Evolutionary conservation across 2,113 vertebrate genomes (phyloP).

Genomic region (Fukomys damarensis): DNA sequence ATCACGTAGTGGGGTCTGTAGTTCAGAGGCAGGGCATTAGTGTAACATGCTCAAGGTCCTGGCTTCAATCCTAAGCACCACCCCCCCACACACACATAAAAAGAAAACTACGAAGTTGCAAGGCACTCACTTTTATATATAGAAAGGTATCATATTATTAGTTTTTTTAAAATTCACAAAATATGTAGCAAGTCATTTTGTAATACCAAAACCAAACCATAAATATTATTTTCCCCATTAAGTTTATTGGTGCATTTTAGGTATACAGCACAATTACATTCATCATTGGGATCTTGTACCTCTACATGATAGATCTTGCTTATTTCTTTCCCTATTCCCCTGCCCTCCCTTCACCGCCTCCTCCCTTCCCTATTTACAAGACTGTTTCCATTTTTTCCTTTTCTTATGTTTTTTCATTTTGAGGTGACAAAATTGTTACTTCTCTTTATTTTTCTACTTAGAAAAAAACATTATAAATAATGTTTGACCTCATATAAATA

Average conservation of each 20-base stretch:
- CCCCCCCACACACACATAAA: too few relatives aligned
- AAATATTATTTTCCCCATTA: too few relatives aligned
- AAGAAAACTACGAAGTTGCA: not conserved
- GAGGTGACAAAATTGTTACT: not conserved
- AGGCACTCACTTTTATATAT: not conserved
- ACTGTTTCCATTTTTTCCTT: too few relatives aligned
- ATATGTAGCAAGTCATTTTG: not conserved
- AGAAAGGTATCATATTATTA: not conserved
- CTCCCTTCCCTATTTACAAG: too few relatives aligned
- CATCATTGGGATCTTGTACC: too few relatives aligned
- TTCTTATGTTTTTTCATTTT: too few relatives aligned
- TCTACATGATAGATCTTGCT: too few relatives aligned
- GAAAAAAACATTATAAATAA: not conserved
- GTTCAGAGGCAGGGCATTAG: not conserved
- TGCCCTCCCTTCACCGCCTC: too few relatives aligned
- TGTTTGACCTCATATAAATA: not conserved
- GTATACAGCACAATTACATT: too few relatives aligned
- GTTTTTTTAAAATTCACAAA: slow-evolving; percentile 47
- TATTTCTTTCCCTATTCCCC: too few relatives aligned
- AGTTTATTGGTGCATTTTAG: too few relatives aligned
- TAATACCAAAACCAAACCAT: slow-evolving; percentile 27
- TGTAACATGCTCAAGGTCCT: not conserved
- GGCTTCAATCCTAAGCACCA: not conserved
- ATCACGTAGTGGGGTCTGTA: not conserved
- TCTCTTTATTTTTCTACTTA: slow-evolving; percentile 27